Evolutionary conservation across 2,888 invertebrate species (phyloP).

Genomic region (Lasioglossum calceatum): DNA sequence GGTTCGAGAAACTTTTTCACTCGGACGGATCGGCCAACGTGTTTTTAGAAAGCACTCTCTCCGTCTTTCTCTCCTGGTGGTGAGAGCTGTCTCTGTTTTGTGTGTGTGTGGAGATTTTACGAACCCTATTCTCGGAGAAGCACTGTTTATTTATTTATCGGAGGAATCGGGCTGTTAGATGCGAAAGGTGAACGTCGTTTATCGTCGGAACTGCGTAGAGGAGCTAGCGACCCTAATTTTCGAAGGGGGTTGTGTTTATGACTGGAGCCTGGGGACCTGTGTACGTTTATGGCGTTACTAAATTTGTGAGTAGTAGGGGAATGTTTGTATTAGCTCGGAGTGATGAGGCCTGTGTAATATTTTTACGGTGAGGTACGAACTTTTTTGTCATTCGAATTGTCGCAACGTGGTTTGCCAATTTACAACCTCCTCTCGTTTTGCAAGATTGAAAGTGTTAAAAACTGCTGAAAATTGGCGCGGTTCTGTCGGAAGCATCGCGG

Average conservation of each 20-base stretch:
- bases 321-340: neutral
- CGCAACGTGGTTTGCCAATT: neutral
- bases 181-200: conserved; percentile 6
- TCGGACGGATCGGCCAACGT: neutral
- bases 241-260: neutral
- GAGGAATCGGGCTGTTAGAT: neutral
- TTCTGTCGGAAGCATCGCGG: neutral
- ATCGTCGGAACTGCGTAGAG: neutral
- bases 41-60: neutral
- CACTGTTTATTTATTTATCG: neutral
- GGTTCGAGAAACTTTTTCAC: conserved; percentile 24
- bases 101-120: neutral
- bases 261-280: neutral
- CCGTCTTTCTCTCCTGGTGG: neutral
- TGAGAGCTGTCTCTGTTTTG: no score
- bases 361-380: neutral
- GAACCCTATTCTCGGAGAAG: neutral
- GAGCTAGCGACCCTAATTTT: conserved; percentile 2
- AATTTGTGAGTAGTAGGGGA: neutral
- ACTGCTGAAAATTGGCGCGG: neutral
- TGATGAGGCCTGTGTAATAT: neutral
- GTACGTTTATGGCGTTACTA: neutral
- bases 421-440: neutral
- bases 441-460: neutral
- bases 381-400: neutral